Base-by-base conservation (phyloP, 2,888 invertebrate genomes). In the Dendrolimus pini region DNA sequence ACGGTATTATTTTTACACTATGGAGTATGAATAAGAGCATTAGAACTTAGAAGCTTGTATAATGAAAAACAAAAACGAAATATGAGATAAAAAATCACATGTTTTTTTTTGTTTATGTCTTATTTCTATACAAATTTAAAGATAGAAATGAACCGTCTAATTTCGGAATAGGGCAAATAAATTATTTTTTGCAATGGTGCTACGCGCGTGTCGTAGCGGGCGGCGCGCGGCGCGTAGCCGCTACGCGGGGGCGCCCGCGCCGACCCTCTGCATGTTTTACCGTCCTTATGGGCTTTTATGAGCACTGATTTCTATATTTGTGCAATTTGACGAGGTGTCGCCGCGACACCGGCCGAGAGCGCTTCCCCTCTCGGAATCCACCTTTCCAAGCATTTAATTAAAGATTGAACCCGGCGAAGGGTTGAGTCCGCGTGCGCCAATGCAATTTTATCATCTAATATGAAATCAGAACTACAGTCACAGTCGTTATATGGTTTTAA, bases 301-400 rank as follows among this genome's bases (percentile, higher is more conserved):
- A 77, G 64, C 79, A 69, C 68, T 73, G 81, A 79, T 78, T 79
- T 74, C 71, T 74, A 70, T 74, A 78, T 77, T 77, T 72, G 73
- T 71, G 67, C 64, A 67, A 65, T 74, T 72, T 71, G 70, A 68
- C 65, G 66, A 64, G 57, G 63, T 65, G 69, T 65, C 65, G 18
- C 3, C 18, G 64, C 62, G 60, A 57, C 56, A 56, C 59, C 55
- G 58, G 54, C 55, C 52, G 54, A 54, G 54, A 57, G 47, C 65
- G 61, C 64, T 61, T 63, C 60, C 67, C 62, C 64, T 64, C 64
- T 62, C 58, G 41, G 58, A 9, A 30, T 6, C 30, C 30, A 12
- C 47, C 47, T 47, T n/a, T 47, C 10, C 58, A 55, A 62, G 66
- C 70, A 72, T 77, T 75, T 72, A 72, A 77, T 77, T 70, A 75